Conservation (phyloP, 2,888 invertebrate species). For the Diplolepis rosae region DNA sequence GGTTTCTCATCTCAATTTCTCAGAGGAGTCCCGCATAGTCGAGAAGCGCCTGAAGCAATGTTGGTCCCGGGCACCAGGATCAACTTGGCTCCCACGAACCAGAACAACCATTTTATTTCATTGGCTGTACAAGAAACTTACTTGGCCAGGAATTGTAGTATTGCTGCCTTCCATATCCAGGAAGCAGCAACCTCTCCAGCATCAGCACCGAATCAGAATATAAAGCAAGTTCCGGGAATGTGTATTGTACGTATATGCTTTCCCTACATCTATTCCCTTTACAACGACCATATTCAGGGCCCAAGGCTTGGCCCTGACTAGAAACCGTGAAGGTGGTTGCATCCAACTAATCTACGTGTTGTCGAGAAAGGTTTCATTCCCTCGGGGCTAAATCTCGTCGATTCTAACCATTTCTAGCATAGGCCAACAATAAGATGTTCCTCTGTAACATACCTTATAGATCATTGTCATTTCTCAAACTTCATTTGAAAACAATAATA, state of each 20-base stretch:
- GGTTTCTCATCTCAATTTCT: slow-evolving; percentile 54
- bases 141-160: slow-evolving; percentile 46
- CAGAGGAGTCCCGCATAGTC: slow-evolving; percentile 49
- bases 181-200: slow-evolving; percentile 22
- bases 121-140: slow-evolving; percentile 66
- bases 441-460: neutral
- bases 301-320: neutral
- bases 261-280: neutral
- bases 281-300: slow-evolving; percentile 15
- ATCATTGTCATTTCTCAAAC: neutral
- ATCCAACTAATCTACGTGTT: slow-evolving; percentile 16
- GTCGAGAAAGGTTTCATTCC: slow-evolving; percentile 10
- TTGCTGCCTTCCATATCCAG: slow-evolving; percentile 20
- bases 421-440: neutral
- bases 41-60: slow-evolving; percentile 59
- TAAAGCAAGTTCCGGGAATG: slow-evolving; percentile 38
- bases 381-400: slow-evolving; percentile 28
- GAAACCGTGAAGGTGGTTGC: slow-evolving; percentile 21
- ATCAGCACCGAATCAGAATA: slow-evolving; percentile 30
- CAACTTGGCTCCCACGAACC: slow-evolving; percentile 60
- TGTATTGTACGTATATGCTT: slow-evolving; percentile 36
- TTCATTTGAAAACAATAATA: neutral
- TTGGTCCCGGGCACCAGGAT: slow-evolving; percentile 55
- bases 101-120: slow-evolving; percentile 65
- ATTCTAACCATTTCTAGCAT: slow-evolving; percentile 9